phyloP scores from a whole-genome alignment of 2,888 invertebrate genomes.

The Atherix ibis region DNA sequence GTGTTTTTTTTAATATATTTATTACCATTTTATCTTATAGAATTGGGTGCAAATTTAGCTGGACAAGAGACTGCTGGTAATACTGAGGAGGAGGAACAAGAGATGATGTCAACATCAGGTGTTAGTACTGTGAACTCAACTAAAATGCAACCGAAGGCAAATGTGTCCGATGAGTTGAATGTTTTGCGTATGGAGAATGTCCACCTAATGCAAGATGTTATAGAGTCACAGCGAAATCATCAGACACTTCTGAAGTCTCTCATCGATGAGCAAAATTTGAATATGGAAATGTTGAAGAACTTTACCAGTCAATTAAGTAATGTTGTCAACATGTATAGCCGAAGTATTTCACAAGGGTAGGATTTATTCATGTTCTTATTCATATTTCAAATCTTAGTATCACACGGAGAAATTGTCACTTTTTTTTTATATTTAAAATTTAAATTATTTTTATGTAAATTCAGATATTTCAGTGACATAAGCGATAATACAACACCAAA shows the following conservation, averaged over 20 bases:
- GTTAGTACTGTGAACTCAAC: slow-evolving; percentile 45
- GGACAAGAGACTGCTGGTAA: slow-evolving; percentile 46
- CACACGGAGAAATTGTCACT: no score
- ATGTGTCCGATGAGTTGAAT: slow-evolving; percentile 32
- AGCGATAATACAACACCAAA: slow-evolving; percentile 10
- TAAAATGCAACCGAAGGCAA: slow-evolving; percentile 34
- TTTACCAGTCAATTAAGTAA: slow-evolving; percentile 25
- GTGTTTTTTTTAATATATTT: no score
- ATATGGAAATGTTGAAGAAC: slow-evolving; percentile 41
- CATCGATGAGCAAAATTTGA: slow-evolving; percentile 50
- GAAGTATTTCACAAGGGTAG: slow-evolving; percentile 15
- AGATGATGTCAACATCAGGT: slow-evolving; percentile 31
- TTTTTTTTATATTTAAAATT: no score
- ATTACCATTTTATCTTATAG: no score
- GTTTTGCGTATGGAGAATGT: slow-evolving; percentile 33
- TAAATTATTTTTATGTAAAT: no score
- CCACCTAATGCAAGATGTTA: slow-evolving; percentile 55
- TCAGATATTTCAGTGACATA: slow-evolving; percentile 13
- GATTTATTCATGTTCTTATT: no score
- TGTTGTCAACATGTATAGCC: slow-evolving; percentile 10
- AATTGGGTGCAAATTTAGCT: slow-evolving; percentile 73
- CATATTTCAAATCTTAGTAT: no score
- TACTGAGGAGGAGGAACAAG: slow-evolving; percentile 24
- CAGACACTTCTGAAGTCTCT: slow-evolving; percentile 52
- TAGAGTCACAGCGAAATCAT: slow-evolving; percentile 60